Evolutionary conservation across 2,888 invertebrate genomes (phyloP).

Genomic region (Harpalus rufipes): DNA sequence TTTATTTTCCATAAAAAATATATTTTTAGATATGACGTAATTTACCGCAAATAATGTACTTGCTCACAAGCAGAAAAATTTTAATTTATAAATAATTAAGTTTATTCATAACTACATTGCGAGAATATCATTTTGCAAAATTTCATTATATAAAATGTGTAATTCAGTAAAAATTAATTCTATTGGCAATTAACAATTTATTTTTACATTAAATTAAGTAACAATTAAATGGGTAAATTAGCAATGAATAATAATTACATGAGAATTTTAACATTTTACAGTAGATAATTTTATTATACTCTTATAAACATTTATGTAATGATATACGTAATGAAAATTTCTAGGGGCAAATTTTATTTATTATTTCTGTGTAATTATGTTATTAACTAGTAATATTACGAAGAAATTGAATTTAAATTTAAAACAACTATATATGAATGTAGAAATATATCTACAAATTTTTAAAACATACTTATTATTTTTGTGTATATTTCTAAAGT

Average conservation of each 20-base stretch:
- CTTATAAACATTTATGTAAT: background rate
- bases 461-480: too few relatives aligned
- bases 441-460: background rate
- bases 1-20: too few relatives aligned
- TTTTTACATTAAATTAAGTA: background rate
- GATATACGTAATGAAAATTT: background rate
- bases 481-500: too few relatives aligned
- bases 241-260: slow-evolving; percentile 17
- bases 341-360: background rate
- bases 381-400: background rate
- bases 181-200: slow-evolving; percentile 14
- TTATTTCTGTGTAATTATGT: background rate
- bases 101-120: background rate
- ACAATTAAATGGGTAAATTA: background rate
- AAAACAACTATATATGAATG: background rate
- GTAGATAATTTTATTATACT: background rate
- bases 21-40: too few relatives aligned
- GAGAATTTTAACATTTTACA: background rate
- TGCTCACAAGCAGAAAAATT: background rate
- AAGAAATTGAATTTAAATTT: background rate
- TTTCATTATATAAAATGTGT: background rate
- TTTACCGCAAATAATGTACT: too few relatives aligned
- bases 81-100: background rate
- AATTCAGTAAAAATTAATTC: slow-evolving; percentile 6
- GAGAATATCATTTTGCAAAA: background rate